Percentiles rank a stretch among this genome's conserved stretches.
phyloP scores from a whole-genome alignment of 2,888 invertebrate genomes.

The Loripinus fragilis region DNA sequence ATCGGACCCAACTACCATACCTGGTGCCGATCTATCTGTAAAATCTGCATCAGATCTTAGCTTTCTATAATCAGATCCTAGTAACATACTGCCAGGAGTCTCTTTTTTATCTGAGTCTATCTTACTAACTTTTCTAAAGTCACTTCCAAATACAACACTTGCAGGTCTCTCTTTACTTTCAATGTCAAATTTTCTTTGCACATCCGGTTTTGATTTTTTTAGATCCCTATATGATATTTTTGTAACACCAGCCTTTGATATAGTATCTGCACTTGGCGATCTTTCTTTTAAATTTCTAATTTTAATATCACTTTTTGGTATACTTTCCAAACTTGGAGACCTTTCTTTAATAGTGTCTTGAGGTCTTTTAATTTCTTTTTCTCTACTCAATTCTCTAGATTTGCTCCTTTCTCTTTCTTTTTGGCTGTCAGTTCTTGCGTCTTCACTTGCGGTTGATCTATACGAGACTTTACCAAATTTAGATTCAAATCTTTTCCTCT shows the following conservation, averaged over 20 bases:
- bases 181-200: background rate
- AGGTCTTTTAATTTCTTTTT: constrained; percentile 7
- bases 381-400: constrained; percentile 12
- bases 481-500: constrained; percentile 48
- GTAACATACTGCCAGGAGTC: background rate
- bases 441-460: constrained; percentile 25
- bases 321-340: constrained; percentile 6
- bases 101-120: background rate
- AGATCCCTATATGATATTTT: constrained; percentile 13
- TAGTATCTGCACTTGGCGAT: constrained; percentile 8
- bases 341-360: background rate
- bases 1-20: background rate
- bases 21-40: background rate
- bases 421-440: background rate
- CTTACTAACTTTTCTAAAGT: background rate
- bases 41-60: background rate
- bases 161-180: background rate
- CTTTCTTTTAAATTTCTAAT: background rate
- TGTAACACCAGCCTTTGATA: constrained; percentile 7
- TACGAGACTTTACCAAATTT: constrained; percentile 49
- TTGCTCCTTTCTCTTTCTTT: constrained; percentile 18
- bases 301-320: background rate
- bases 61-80: background rate
- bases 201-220: background rate
- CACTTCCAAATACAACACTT: background rate